Base-by-base conservation (phyloP, 2,888 invertebrate species). In the Pseudococcus jackbeardsleyi region DNA sequence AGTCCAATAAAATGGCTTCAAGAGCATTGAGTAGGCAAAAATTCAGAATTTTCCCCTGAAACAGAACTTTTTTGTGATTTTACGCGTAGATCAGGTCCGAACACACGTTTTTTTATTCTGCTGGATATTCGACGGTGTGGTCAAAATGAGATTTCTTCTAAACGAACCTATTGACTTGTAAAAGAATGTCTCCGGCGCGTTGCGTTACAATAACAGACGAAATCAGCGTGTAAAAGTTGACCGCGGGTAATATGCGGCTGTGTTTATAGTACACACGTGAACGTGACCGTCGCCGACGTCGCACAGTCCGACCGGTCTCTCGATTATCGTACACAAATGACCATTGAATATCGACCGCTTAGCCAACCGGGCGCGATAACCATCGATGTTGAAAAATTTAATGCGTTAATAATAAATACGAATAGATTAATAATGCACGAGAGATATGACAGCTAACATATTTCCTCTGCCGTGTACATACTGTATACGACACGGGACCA, bases 311-410 rank as follows among this genome's bases (percentile, higher is more conserved):
- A 7, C 22, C 64, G 19, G 15, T 39, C 42, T 2, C 7, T 77
- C 77, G 77, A 33, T 79, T 42, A 19, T 22, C 12, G 79, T 42
- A 11, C 11, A 79, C 79, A 79, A 79, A 79, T 79, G 79, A 79
- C 79, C 79, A 79, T 79, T 79, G 79, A 42, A 79, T 79, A 79
- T 79, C 79, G 79, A 42, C 79, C 79, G 46, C 46, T 79, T 33
- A 33, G 42, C n/a, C n/a, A 79, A 42, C 79, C 79, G 46, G 68
- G 33, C 46, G 39, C 79, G 79, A 79, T 79, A 79, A 42, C 42
- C 46, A 79, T 79, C 79, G 79, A 79, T 79, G 79, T 79, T 79
- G 79, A 79, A 79, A 79, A 79, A 79, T 79, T 79, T 79, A 79
- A 79, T 79, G 46, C 79, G 79, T 79, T 79, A 79, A 79, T 79